A percentile compares a stretch with the other conserved stretches of the same genome.
phyloP scores from a whole-genome alignment of 2,797 vertebrate species.

The Sebastes hopkinsi region DNA sequence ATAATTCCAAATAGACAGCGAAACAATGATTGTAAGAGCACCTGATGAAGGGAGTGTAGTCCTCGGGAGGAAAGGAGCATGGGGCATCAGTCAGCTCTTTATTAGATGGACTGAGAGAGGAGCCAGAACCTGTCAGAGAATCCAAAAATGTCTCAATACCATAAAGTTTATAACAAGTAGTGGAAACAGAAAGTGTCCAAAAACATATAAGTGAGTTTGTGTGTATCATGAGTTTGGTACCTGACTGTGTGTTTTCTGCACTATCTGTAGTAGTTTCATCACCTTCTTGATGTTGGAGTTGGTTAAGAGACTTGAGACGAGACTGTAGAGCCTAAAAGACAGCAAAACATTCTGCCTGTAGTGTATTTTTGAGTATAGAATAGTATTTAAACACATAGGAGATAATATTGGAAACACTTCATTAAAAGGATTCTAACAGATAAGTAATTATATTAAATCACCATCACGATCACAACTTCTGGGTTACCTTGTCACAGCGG shows the following conservation, averaged over 20 bases:
- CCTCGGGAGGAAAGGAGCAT: slow-evolving; percentile 23
- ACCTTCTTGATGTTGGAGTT: slow-evolving; percentile 42
- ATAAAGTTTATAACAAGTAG: neutral
- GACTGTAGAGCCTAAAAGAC: slow-evolving; percentile 85
- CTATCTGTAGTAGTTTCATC: slow-evolving; percentile 1
- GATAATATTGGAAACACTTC: neutral
- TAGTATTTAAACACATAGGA: neutral
- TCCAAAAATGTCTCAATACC: neutral
- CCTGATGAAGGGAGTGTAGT: slow-evolving; percentile 73
- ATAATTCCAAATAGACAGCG: neutral
- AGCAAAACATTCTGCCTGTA: neutral
- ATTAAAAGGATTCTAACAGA: neutral
- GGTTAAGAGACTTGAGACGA: slow-evolving; percentile 82
- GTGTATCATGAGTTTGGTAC: slow-evolving; percentile 18
- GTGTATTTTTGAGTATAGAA: neutral
- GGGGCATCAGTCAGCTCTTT: neutral
- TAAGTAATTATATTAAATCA: neutral
- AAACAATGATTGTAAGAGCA: slow-evolving; percentile 7
- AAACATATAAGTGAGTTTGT: neutral
- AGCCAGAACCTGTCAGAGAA: slow-evolving; percentile 34
- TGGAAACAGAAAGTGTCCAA: neutral
- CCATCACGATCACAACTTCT: neutral
- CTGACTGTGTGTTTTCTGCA: slow-evolving; percentile 50
- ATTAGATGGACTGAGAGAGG: slow-evolving; percentile 12
- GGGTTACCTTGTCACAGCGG: slow-evolving; percentile 86